Base-by-base conservation (phyloP, 2,888 invertebrate species). In the Galerucella nymphaeae region DNA sequence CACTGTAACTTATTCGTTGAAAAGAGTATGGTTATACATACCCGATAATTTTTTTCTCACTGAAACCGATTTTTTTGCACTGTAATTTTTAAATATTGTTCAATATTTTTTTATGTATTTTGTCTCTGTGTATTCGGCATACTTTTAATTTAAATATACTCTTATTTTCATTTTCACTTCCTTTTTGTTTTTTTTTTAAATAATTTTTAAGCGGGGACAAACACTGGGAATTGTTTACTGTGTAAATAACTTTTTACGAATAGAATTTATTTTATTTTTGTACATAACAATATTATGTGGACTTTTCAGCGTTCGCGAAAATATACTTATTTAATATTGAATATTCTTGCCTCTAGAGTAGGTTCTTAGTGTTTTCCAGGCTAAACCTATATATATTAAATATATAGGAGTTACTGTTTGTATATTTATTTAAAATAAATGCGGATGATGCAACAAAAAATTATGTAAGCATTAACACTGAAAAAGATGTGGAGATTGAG, bases 141-240 rank as follows among this genome's bases (percentile, higher is more conserved):
- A 81, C 79, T 83, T 83, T 84, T 84, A 83, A 83, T 83, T 83
- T 83, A 86, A 84, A 85, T 85, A 86, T 86, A 86, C 84, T 83
- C 82, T 84, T 53, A 83, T 82, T 84, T 81, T 83, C 82, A 82
- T 81, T 83, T 80, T 80, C 80, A 76, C 76, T 82, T 82, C 76
- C 79, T 76, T 78, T 80, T 81, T 74, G 79, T 79, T 82, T 80
- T 81, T 76, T 75, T 79, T 74, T 55, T 71, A 11, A 41, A 73
- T 74, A 71, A 77, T 75, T 75, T 69, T 72, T 70, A 71, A 64
- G 73, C 71, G 70, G 59, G 63, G 66, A 58, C 63, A 63, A 45
- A 41, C 57, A 64, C 42, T 66, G 76, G 73, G 41, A 59, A 75
- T 77, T 79, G 74, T 78, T 75, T 78, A 79, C 75, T 72, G 66